Percentiles rank a stretch among this genome's conserved stretches.
These are phyloP conservation scores for Tor tambroides DNA, from an alignment of 2,113 vertebrate genomes.

Conservation along the genomic window DNA sequence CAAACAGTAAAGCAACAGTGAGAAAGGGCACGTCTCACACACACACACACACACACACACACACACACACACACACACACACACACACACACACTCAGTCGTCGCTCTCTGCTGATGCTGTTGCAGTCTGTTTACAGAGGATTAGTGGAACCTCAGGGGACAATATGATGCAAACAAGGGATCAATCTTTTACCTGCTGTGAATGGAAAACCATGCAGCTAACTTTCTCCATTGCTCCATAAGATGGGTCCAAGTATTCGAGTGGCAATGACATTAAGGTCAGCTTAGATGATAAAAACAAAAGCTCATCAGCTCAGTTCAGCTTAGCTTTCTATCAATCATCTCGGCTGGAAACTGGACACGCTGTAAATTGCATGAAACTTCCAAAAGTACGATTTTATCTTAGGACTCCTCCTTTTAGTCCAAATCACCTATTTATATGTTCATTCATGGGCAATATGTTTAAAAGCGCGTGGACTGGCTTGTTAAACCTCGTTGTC, in stretches of 20 bases:
- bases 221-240: slow-evolving; percentile 14
- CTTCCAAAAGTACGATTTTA: not conserved
- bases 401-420: not conserved
- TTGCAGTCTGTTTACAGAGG: slow-evolving; percentile 50
- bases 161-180: slow-evolving; percentile 57
- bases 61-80: not conserved
- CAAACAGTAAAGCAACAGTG: slow-evolving; percentile 7
- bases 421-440: not conserved
- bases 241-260: slow-evolving; percentile 1
- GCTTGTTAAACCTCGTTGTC: not conserved
- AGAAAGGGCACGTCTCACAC: not conserved
- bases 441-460: not conserved
- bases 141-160: slow-evolving; percentile 58
- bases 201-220: slow-evolving; percentile 47
- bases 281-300: slow-evolving; percentile 11
- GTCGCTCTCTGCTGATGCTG: slow-evolving; percentile 18
- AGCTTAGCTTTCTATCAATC: slow-evolving; percentile 8
- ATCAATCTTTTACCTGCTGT: slow-evolving; percentile 52
- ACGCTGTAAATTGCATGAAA: not conserved
- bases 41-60: not conserved
- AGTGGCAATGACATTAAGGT: slow-evolving; percentile 20
- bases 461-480: not conserved
- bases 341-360: not conserved
- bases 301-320: slow-evolving; percentile 1
- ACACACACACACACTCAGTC: not conserved